Evolutionary conservation across 2,888 invertebrate species (phyloP).

Genomic region (Stomorhina lunata): DNA sequence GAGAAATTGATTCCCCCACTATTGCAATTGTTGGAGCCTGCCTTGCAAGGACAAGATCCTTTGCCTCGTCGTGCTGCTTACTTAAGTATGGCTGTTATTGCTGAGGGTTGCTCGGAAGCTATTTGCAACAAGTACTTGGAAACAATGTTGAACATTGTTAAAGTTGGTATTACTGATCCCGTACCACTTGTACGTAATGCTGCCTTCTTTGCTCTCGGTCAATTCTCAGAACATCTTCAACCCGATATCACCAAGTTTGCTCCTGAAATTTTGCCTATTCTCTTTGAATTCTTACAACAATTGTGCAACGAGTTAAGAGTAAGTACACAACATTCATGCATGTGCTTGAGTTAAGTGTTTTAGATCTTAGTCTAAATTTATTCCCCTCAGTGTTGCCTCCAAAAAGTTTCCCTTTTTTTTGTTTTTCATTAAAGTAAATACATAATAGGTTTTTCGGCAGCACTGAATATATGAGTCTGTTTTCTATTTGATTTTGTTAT

Average conservation of each 20-base stretch:
- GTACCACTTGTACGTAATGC: slow-evolving; percentile 85
- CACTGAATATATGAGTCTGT: slow-evolving; percentile 39
- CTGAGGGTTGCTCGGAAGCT: slow-evolving; percentile 89
- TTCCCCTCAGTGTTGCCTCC: slow-evolving; percentile 44
- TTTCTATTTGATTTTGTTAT: slow-evolving; percentile 10
- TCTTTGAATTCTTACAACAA: slow-evolving; percentile 86
- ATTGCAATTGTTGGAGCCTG: slow-evolving; percentile 84
- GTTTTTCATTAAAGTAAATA: background rate
- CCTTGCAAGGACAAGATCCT: slow-evolving; percentile 83
- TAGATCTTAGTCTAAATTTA: no score
- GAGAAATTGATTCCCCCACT: slow-evolving; percentile 87
- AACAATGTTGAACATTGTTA: slow-evolving; percentile 85
- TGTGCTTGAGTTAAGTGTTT: no score
- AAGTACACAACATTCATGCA: slow-evolving; percentile 67
- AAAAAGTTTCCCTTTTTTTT: background rate
- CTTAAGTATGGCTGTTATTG: slow-evolving; percentile 86
- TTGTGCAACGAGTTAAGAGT: slow-evolving; percentile 82
- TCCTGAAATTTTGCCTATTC: slow-evolving; percentile 85
- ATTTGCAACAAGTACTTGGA: slow-evolving; percentile 87
- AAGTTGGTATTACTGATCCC: slow-evolving; percentile 85
- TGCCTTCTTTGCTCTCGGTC: slow-evolving; percentile 89
- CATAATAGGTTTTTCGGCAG: background rate
- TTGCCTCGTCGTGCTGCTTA: slow-evolving; percentile 86
- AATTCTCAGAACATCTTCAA: slow-evolving; percentile 90
- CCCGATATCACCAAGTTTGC: slow-evolving; percentile 89